Conservation (phyloP, 2,113 vertebrate genomes). For the Pteropus alecto region DNA sequence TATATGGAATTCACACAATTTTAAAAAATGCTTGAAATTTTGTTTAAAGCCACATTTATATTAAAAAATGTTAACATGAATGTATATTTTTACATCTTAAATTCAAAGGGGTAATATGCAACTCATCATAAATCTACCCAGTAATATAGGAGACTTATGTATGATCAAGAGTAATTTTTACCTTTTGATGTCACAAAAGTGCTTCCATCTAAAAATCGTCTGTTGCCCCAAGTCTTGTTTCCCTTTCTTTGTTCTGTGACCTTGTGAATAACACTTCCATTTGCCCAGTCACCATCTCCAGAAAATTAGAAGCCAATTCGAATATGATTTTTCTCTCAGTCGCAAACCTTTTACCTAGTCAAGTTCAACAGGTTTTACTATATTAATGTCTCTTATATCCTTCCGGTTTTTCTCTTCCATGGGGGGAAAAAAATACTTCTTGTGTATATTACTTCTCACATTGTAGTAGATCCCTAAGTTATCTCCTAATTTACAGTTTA, state of each 20-base stretch:
- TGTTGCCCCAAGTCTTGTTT: neutral
- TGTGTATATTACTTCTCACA: neutral
- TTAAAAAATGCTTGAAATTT: neutral
- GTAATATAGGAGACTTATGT: neutral
- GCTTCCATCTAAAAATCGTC: neutral
- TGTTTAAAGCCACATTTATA: neutral
- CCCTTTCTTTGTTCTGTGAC: neutral
- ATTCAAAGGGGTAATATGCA: neutral
- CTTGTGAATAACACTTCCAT: neutral
- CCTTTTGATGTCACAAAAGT: neutral
- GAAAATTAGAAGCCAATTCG: neutral
- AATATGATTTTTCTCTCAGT: neutral
- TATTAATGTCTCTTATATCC: neutral
- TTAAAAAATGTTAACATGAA: neutral
- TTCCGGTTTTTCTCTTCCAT: neutral
- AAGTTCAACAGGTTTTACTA: neutral
- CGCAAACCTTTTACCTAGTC: neutral
- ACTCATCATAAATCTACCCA: neutral
- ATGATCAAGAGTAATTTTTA: neutral
- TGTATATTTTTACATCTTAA: neutral
- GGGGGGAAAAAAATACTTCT: neutral
- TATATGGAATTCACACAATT: neutral
- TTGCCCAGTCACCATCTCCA: neutral
- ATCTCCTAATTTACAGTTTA: neutral
- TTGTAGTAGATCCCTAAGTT: neutral